Conservation (phyloP, 2,888 invertebrate genomes). For the Eucera pruinosa region DNA sequence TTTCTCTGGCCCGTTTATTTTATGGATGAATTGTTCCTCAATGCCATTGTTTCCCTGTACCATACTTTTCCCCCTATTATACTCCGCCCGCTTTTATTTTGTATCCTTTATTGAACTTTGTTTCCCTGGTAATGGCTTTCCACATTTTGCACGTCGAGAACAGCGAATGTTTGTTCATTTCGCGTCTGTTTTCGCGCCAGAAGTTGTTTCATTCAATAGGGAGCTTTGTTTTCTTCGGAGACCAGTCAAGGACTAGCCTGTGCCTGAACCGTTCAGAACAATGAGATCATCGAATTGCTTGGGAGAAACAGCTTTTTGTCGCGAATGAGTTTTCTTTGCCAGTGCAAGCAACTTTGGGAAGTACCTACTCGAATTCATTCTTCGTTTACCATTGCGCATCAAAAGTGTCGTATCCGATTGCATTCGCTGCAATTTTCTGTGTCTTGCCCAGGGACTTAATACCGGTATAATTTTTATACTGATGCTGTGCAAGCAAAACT, state of each 20-base stretch:
- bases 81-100: constrained; percentile 3
- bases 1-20: background rate
- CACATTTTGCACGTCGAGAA: background rate
- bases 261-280: background rate
- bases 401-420: no score
- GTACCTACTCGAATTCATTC: no score
- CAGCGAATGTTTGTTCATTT: constrained; percentile 16
- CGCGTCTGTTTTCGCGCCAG: constrained; percentile 1
- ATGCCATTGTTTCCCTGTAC: constrained; percentile 19
- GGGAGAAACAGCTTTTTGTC: constrained; percentile 13
- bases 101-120: constrained; percentile 6
- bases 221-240: background rate
- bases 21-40: constrained; percentile 28
- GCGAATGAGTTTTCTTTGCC: constrained; percentile 14
- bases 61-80: constrained; percentile 4
- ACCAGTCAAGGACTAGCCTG: background rate
- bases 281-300: constrained; percentile 13
- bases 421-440: background rate
- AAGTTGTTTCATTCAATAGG: background rate
- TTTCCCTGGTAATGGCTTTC: background rate
- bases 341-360: background rate
- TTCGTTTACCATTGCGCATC: no score
- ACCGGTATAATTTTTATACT: no score
- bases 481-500: no score
- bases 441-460: no score